These are phyloP conservation scores for Micrasema minimum DNA, from an alignment of 1,140 invertebrate genomes.

Conservation along the genomic window DNA sequence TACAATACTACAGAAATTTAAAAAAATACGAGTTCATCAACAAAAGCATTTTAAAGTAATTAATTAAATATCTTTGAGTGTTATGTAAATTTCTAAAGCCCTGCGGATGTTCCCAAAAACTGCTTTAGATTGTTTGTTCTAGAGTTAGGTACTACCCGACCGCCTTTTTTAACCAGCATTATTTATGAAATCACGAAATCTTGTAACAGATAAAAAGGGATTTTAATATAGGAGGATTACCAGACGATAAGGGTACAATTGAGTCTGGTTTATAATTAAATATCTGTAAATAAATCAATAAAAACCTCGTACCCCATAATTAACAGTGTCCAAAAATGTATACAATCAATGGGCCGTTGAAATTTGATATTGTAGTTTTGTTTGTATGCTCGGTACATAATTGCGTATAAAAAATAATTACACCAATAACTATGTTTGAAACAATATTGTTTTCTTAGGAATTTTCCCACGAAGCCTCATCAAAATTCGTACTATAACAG, in stretches of 20 bases:
- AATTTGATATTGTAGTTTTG: constrained; percentile 10
- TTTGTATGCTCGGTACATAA: background rate
- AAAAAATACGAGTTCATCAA: too few species aligned
- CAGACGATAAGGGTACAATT: constrained; percentile 15
- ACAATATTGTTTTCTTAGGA: background rate
- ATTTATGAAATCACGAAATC: too few species aligned
- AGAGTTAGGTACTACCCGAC: too few species aligned
- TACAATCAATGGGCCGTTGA: constrained; percentile 13
- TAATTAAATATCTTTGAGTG: too few species aligned
- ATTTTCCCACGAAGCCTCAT: constrained; percentile 15
- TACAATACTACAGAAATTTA: too few species aligned
- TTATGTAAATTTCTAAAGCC: too few species aligned
- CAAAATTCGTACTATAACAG: constrained; percentile 4
- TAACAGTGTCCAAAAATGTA: constrained; percentile 10
- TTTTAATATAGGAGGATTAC: constrained; percentile 17
- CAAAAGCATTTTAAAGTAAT: too few species aligned
- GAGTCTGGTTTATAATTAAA: constrained; percentile 15
- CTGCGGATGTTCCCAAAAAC: too few species aligned
- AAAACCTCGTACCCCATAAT: constrained; percentile 9
- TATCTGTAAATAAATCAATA: constrained; percentile 25
- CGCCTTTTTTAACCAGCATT: too few species aligned
- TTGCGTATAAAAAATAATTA: constrained; percentile 12
- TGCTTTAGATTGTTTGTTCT: too few species aligned
- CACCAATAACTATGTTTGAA: background rate
- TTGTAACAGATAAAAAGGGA: too few species aligned